Evolutionary conservation across 30 jellyfish, hydroid and myxozoan genomes (phyloP), one percentile per base, ranked within the genome.

Genomic region (Aurelia aurita complex sp. Pacific): DNA sequence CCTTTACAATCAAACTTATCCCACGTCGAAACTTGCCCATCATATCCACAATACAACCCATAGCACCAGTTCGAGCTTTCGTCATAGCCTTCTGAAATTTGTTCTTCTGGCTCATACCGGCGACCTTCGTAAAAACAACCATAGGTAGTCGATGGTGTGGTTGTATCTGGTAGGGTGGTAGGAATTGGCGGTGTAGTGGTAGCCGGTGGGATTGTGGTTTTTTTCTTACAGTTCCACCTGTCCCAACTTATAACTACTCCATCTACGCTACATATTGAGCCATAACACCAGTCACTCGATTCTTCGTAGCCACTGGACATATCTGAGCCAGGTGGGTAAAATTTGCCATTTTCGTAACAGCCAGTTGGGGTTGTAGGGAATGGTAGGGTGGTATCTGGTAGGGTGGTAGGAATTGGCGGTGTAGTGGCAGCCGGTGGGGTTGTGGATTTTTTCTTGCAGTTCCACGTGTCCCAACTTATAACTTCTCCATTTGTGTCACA

Each of bases 231-330:
- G 11, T 81, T 59, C 42, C 46, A 81, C 12, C 15, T 81, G 76
- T 81, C 90, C 90, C 90, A 81, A n/a, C 70, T 72, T 36, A 54
- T 19, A 2, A 81, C 33, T 18, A 67, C 52, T 14, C 90, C 90
- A 67, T 29, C 5, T 16, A 55, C 69, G 63, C 67, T 67, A 36
- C 90, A 81, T 15, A 42, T 16, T 2, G 83, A 33, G 43, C 90
- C 90, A 52, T 66, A 81, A 64, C 90, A 81, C 90, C 90, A 81
- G 55, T 81, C 61, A 5, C 40, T 3, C 11, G 75, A 11, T 43
- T 63, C 64, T 1, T 59, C 76, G 35, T 51, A 81, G 38, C 90
- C 90, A 3, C 53, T 34, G 60, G 73, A 61, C 29, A 81, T 81
- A 18, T 66, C 77, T 32, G 82, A 55, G 10, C 79, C 76, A 46